A percentile compares a stretch with the other conserved stretches of the same genome.
Conservation (phyloP, 2,888 invertebrate species). For the Lithodes maja region DNA sequence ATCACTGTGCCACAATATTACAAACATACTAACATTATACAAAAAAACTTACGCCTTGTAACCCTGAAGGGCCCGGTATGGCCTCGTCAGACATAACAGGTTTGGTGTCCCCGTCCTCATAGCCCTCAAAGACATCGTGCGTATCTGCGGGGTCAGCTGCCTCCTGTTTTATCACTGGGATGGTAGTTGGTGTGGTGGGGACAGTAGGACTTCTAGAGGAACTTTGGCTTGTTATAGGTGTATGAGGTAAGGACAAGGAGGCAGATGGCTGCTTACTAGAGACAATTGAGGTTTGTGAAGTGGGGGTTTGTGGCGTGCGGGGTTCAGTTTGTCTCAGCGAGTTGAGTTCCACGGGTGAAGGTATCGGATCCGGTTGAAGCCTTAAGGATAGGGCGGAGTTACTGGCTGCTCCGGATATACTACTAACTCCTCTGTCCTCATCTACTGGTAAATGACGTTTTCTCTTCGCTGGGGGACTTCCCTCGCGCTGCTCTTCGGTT, state of each 20-base stretch:
- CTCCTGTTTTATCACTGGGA: constrained; percentile 57
- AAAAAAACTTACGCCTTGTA: constrained; percentile 49
- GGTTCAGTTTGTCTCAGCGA: constrained; percentile 13
- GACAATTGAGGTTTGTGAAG: constrained; percentile 2
- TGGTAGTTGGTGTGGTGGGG: constrained; percentile 8
- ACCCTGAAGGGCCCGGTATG: constrained; percentile 45
- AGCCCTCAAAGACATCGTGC: constrained; percentile 50
- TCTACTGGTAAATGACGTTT: constrained; percentile 31
- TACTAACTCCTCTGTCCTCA: constrained; percentile 36
- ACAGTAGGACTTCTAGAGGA: constrained; percentile 6
- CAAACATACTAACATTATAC: neutral
- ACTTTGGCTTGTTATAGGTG: neutral
- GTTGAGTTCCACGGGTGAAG: constrained; percentile 20
- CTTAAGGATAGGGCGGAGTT: constrained; percentile 16
- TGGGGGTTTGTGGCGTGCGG: neutral
- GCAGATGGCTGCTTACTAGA: neutral
- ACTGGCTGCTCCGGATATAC: constrained; percentile 18
- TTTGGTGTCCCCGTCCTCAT: constrained; percentile 51
- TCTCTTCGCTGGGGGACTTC: constrained; percentile 49
- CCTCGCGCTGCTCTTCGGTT: constrained; percentile 31
- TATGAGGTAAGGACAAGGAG: neutral
- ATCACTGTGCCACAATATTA: too few species aligned
- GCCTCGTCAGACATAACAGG: constrained; percentile 49
- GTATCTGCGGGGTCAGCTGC: constrained; percentile 52
- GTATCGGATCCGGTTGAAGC: constrained; percentile 28